These are phyloP conservation scores for Ispidina lecontei DNA, from an alignment of 2,797 vertebrate species.

Conservation along the genomic window DNA sequence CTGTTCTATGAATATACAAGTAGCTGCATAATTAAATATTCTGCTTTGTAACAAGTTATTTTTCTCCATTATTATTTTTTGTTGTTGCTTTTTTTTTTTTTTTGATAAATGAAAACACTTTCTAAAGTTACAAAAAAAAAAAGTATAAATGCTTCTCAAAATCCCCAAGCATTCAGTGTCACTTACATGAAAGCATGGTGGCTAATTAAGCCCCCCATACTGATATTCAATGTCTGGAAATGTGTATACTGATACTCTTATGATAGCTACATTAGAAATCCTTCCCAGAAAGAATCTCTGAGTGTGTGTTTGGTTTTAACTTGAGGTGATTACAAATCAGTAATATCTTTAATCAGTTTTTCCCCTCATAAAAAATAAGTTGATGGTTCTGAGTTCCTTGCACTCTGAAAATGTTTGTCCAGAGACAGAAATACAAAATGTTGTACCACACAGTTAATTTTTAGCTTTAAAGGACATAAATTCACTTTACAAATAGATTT, in stretches of 20 bases:
- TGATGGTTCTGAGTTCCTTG: not conserved
- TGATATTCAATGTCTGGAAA: not conserved
- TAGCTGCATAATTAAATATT: not conserved
- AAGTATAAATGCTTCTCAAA: not conserved
- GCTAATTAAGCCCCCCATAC: not conserved
- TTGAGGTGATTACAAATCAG: not conserved
- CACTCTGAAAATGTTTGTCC: not conserved
- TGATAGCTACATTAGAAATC: slow-evolving; percentile 2
- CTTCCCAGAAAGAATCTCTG: not conserved
- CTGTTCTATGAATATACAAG: not conserved
- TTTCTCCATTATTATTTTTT: not conserved
- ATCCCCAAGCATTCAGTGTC: not conserved
- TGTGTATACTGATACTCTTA: not conserved
- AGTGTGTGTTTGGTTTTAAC: not conserved
- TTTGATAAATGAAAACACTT: not conserved
- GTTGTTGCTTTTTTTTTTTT: not conserved
- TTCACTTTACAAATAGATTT: not conserved
- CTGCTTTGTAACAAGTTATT: not conserved
- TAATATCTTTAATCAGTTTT: not conserved
- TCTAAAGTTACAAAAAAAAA: not conserved
- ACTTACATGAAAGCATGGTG: not conserved
- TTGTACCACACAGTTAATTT: not conserved
- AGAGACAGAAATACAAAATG: not conserved
- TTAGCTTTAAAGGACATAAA: not conserved
- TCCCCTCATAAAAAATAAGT: not conserved